Evolutionary conservation across 2,888 invertebrate species (phyloP).

Genomic region (Entomobrya proxima): DNA sequence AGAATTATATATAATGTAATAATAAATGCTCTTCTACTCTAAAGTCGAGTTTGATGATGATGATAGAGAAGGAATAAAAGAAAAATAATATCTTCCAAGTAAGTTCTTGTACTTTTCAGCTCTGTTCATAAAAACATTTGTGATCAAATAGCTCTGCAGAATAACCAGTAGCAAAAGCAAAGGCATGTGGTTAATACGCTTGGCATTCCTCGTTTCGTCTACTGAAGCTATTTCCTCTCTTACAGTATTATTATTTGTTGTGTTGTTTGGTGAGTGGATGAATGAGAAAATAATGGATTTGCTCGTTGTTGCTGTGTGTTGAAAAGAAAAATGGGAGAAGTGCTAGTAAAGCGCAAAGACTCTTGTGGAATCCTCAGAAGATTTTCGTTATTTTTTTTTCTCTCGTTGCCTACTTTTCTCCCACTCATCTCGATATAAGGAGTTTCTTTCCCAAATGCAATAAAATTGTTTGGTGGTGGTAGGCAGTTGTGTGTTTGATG

Average conservation of each 20-base stretch:
- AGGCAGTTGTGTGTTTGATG: not conserved
- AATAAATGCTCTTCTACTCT: conserved; percentile 11
- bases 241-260: conserved; percentile 3
- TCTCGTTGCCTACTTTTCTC: not conserved
- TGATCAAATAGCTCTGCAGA: too few species aligned
- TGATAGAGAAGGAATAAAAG: not conserved
- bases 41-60: conserved; percentile 17
- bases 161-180: not conserved
- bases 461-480: conserved; percentile 9
- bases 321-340: conserved; percentile 4
- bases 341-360: conserved; percentile 28
- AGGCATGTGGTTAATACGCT: not conserved
- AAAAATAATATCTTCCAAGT: conserved; percentile 9
- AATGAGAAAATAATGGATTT: conserved; percentile 49
- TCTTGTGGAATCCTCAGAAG: conserved; percentile 42
- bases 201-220: not conserved
- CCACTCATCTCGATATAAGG: not conserved
- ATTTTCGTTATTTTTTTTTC: conserved; percentile 25
- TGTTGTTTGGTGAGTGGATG: conserved; percentile 22
- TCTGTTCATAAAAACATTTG: conserved; percentile 17
- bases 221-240: not conserved
- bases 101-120: not conserved
- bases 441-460: not conserved
- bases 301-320: not conserved
- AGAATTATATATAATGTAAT: not conserved